phyloP scores from a whole-genome alignment of 2,888 invertebrate genomes.

The Diogma glabrata region DNA sequence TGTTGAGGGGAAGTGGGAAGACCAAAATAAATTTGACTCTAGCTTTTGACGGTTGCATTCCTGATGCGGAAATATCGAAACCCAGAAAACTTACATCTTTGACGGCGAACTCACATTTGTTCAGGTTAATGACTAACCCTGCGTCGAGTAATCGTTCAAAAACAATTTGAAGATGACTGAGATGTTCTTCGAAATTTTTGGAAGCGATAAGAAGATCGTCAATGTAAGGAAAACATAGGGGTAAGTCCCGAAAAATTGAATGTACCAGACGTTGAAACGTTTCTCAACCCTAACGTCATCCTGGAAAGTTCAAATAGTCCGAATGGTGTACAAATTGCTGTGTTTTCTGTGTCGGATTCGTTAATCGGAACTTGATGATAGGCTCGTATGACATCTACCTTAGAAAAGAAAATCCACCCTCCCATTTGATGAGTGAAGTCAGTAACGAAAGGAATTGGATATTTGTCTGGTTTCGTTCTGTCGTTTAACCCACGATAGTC shows the following conservation, averaged over 20 bases:
- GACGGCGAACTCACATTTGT: not conserved
- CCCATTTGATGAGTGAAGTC: too few species aligned
- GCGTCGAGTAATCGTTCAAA: slow-evolving; percentile 20
- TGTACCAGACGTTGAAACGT: slow-evolving; percentile 30
- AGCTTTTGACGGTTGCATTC: not conserved
- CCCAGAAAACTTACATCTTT: not conserved
- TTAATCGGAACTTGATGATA: not conserved
- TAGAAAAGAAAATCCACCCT: too few species aligned
- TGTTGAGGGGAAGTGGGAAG: not conserved
- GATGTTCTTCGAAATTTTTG: slow-evolving; percentile 17
- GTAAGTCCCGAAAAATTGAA: slow-evolving; percentile 21
- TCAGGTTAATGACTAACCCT: slow-evolving; percentile 20
- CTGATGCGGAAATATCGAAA: not conserved
- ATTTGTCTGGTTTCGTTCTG: not conserved
- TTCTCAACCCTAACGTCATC: slow-evolving; percentile 28
- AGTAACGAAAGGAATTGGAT: not conserved
- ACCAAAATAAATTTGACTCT: not conserved
- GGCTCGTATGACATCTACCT: not conserved
- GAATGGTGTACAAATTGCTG: slow-evolving; percentile 23
- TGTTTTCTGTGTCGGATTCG: not conserved
- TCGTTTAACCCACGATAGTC: slow-evolving; percentile 4
- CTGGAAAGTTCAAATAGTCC: slow-evolving; percentile 26
- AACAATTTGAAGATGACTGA: slow-evolving; percentile 18
- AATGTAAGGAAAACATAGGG: slow-evolving; percentile 17
- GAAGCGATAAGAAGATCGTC: slow-evolving; percentile 21